Percentiles rank a stretch among this genome's conserved stretches.
phyloP scores from a whole-genome alignment of 2,797 vertebrate species.

The Oreonectes daqikongensis region DNA sequence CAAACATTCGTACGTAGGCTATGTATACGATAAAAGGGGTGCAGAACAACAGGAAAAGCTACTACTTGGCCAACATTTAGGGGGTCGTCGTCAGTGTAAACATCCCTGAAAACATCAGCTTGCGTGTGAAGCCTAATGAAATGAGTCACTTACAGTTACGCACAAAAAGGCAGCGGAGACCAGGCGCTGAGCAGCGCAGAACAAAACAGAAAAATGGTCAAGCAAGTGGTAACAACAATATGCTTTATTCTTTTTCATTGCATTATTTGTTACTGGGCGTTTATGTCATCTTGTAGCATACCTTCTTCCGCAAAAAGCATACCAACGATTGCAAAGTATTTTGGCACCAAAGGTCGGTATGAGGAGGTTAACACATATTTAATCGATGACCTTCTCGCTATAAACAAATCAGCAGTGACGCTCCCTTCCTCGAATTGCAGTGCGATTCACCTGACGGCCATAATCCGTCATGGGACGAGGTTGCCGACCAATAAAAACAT shows the following conservation, averaged over 20 bases:
- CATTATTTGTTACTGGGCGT: not conserved
- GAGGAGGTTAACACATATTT: slow-evolving; percentile 85
- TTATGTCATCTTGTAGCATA: slow-evolving; percentile 28
- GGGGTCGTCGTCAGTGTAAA: not conserved
- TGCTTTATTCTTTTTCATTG: slow-evolving; percentile 33
- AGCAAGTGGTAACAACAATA: slow-evolving; percentile 21
- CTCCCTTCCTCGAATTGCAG: slow-evolving; percentile 73
- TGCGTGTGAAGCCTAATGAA: not conserved
- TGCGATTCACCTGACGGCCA: slow-evolving; percentile 80
- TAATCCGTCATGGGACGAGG: slow-evolving; percentile 81
- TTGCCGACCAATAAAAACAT: slow-evolving; percentile 79
- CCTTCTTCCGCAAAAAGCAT: slow-evolving; percentile 2
- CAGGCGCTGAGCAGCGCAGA: not conserved
- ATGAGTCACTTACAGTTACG: slow-evolving; percentile 22
- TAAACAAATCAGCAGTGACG: slow-evolving; percentile 68
- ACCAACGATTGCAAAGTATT: slow-evolving; percentile 77
- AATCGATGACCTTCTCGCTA: slow-evolving; percentile 68
- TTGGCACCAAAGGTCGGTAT: slow-evolving; percentile 89
- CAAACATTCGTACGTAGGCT: no score
- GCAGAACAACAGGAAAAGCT: slow-evolving; percentile 13
- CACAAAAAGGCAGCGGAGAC: not conserved
- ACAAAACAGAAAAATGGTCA: slow-evolving; percentile 27
- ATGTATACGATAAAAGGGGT: no score
- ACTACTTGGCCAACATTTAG: slow-evolving; percentile 31
- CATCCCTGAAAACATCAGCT: not conserved